Evolutionary conservation across 1,140 invertebrate genomes (phyloP).

Genomic region (Drosophila melanica): DNA sequence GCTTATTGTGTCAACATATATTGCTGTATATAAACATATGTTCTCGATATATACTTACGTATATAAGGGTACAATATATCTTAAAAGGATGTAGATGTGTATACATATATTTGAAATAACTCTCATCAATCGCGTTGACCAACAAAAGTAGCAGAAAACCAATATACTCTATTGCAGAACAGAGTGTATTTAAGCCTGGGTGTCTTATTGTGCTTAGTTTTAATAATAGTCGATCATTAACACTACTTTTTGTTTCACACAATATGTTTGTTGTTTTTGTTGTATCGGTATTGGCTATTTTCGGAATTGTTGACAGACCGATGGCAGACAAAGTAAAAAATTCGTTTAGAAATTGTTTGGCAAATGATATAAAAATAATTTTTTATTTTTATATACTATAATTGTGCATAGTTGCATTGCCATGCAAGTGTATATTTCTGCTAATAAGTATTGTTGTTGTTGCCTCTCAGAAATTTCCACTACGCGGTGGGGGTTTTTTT

Average conservation of each 20-base stretch:
- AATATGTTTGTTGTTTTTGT: neutral
- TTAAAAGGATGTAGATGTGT: too few relatives aligned
- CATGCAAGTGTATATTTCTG: neutral
- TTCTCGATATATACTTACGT: neutral
- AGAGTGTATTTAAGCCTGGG: neutral
- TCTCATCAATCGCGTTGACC: too few relatives aligned
- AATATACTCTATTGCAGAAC: neutral
- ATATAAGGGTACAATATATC: neutral
- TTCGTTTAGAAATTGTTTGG: constrained; percentile 10
- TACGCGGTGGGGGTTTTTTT: neutral
- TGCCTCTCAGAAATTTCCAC: neutral
- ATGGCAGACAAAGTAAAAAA: constrained; percentile 20
- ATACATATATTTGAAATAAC: too few relatives aligned
- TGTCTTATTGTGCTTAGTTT: neutral
- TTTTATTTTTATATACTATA: neutral
- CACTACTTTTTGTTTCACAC: neutral
- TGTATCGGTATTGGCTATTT: constrained; percentile 12
- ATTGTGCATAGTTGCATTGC: neutral
- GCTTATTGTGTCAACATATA: too few relatives aligned
- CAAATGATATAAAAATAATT: constrained; percentile 23
- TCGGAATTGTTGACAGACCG: constrained; percentile 26
- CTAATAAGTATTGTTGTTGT: neutral
- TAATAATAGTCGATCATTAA: constrained; percentile 14
- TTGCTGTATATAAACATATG: neutral
- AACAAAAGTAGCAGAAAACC: too few relatives aligned